These are phyloP conservation scores for Chaetops frenatus DNA, from an alignment of 2,113 vertebrate genomes.

Conservation along the genomic window DNA sequence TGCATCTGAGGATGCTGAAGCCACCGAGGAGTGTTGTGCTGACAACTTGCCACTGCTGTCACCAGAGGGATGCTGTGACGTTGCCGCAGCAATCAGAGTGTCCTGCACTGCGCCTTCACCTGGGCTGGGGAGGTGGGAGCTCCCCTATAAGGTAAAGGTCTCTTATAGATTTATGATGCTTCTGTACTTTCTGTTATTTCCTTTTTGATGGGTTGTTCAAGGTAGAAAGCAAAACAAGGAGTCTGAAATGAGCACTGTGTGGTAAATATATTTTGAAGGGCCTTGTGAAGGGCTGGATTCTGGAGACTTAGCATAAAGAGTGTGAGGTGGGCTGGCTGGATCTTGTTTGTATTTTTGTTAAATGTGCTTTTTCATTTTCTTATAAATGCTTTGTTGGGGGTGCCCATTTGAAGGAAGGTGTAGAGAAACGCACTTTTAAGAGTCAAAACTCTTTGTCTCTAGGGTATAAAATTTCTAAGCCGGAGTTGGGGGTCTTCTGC, in stretches of 20 bases:
- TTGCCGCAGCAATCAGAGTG: background rate
- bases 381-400: background rate
- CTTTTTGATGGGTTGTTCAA: background rate
- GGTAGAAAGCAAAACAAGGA: background rate
- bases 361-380: background rate
- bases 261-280: background rate
- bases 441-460: background rate
- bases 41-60: slow-evolving; percentile 11
- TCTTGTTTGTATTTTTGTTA: background rate
- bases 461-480: background rate
- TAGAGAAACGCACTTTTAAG: background rate
- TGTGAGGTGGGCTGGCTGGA: background rate
- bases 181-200: background rate
- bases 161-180: background rate
- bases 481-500: background rate
- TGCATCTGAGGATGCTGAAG: slow-evolving; percentile 46
- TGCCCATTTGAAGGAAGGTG: background rate
- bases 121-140: background rate
- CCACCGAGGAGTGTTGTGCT: background rate
- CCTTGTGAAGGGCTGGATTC: background rate
- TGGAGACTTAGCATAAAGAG: background rate
- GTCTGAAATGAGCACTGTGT: background rate
- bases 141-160: background rate
- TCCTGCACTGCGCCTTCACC: background rate
- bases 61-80: background rate